Conservation (phyloP, 2,797 vertebrate genomes). For the Tragopan temminckii region DNA sequence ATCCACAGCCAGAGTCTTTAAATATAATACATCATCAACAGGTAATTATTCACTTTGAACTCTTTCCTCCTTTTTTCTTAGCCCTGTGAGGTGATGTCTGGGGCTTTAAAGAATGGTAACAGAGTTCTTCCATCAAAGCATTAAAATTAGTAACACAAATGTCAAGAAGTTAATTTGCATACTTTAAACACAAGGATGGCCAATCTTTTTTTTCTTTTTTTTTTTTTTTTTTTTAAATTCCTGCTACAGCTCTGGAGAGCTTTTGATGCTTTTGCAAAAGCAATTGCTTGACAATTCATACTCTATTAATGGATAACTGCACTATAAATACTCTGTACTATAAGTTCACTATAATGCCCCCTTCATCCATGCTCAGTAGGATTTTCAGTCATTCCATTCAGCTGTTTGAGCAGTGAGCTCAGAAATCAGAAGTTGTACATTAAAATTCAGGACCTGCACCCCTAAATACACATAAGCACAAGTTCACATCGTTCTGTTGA, state of each 20-base stretch:
- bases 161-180: conserved; percentile 45
- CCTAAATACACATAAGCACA: background rate
- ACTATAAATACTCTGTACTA: background rate
- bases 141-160: conserved; percentile 67
- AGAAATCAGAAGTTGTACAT: background rate
- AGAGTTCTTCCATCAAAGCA: conserved; percentile 76
- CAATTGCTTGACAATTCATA: background rate
- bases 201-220: background rate
- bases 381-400: background rate
- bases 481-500: rapidly evolving
- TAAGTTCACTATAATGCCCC: background rate
- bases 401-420: background rate
- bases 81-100: conserved; percentile 53
- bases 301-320: background rate
- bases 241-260: background rate
- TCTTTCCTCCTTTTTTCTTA: conserved; percentile 59
- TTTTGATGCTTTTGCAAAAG: background rate
- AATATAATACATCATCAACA: conserved; percentile 82
- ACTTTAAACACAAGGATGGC: conserved; percentile 29
- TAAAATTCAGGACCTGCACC: background rate
- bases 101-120: conserved; percentile 68
- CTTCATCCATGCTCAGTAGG: background rate
- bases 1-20: conserved; percentile 80
- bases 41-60: conserved; percentile 85
- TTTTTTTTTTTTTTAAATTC: background rate